Conservation (phyloP, 2,888 invertebrate genomes). For the Apocheima hispidaria region DNA sequence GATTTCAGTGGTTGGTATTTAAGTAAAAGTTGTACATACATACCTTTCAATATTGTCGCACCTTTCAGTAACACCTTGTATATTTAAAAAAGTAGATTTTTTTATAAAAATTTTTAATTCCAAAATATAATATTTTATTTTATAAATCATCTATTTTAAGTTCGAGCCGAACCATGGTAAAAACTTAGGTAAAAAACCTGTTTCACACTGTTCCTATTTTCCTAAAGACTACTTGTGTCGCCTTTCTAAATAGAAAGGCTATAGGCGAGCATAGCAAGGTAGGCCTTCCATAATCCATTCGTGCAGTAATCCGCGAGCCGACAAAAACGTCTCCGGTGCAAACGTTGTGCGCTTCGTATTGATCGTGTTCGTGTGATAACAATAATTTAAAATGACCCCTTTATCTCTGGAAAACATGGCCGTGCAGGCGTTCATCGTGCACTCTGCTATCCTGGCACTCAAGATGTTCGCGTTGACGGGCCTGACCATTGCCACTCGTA, state of each 20-base stretch:
- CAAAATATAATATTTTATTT: too few species aligned
- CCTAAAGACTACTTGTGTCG: not conserved
- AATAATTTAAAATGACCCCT: slow-evolving; percentile 55
- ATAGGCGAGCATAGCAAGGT: not conserved
- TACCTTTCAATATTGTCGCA: too few species aligned
- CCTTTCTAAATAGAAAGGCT: slow-evolving; percentile 4
- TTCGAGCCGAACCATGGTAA: too few species aligned
- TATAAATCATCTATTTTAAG: too few species aligned
- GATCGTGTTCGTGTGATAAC: slow-evolving; percentile 27
- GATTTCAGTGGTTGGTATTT: too few species aligned
- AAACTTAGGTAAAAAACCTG: not conserved
- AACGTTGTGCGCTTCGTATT: slow-evolving; percentile 17
- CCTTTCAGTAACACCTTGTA: too few species aligned
- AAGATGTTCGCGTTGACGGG: slow-evolving; percentile 62
- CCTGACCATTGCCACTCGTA: slow-evolving; percentile 61
- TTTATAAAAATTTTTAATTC: too few species aligned
- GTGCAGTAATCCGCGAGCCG: slow-evolving; percentile 29
- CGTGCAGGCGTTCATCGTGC: slow-evolving; percentile 69
- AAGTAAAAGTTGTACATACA: too few species aligned
- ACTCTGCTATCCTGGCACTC: slow-evolving; percentile 69
- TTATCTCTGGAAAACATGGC: slow-evolving; percentile 57
- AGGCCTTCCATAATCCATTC: slow-evolving; percentile 22
- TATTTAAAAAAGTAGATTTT: too few species aligned
- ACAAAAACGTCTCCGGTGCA: not conserved
- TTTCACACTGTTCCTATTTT: not conserved